These are phyloP conservation scores for Xerus rutilus DNA, from an alignment of 2,797 vertebrate genomes.

Conservation along the genomic window DNA sequence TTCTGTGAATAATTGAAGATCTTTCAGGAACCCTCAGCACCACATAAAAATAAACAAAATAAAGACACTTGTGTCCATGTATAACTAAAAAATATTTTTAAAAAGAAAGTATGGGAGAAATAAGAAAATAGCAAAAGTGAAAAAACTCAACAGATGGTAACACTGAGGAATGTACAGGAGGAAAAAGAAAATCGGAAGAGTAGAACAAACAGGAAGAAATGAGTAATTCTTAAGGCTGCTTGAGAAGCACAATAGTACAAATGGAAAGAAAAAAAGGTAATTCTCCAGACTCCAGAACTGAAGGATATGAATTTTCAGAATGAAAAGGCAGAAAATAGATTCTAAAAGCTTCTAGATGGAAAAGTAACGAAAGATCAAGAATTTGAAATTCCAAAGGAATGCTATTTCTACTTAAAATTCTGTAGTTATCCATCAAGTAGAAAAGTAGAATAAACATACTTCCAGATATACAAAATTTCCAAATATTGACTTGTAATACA, in stretches of 20 bases:
- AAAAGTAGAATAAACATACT: background rate
- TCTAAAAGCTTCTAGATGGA: background rate
- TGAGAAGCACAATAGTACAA: background rate
- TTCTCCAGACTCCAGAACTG: background rate
- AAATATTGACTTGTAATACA: background rate
- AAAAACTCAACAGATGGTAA: background rate
- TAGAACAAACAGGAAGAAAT: background rate
- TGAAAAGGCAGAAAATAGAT: background rate
- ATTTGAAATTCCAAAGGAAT: constrained; percentile 31
- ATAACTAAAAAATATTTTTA: no score
- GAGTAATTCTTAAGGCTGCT: background rate
- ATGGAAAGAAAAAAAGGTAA: background rate
- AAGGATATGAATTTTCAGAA: constrained; percentile 20
- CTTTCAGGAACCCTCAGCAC: background rate
- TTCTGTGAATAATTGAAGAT: background rate
- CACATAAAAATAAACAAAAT: no score
- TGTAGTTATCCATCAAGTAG: background rate
- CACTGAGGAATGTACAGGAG: background rate
- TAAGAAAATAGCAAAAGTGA: background rate
- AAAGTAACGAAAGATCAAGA: background rate
- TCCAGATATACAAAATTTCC: background rate
- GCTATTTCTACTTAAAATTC: constrained; percentile 23
- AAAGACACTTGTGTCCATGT: no score
- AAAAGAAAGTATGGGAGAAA: background rate
- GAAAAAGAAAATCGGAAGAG: background rate